Evolutionary conservation across 2,888 invertebrate genomes (phyloP).

Genomic region (Rotaria macrura): DNA sequence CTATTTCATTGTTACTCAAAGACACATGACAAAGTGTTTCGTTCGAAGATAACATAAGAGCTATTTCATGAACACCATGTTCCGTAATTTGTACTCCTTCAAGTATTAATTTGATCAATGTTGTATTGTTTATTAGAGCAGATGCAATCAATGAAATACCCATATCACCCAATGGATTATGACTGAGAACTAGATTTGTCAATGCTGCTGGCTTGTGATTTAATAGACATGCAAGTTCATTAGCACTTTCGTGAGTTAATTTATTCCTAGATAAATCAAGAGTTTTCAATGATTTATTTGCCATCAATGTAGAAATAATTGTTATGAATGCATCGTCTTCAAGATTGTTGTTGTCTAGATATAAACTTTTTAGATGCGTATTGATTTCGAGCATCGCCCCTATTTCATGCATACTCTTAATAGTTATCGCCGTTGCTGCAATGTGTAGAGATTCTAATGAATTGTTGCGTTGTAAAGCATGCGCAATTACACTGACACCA

Average conservation of each 20-base stretch:
- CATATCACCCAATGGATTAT: not conserved
- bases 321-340: not conserved
- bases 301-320: not conserved
- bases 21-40: not conserved
- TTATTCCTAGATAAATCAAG: not conserved
- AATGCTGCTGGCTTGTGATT: not conserved
- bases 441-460: not conserved
- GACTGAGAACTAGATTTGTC: not conserved
- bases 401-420: not conserved
- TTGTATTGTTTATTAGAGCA: not conserved
- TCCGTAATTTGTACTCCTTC: not conserved
- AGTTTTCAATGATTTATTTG: not conserved
- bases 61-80: not conserved
- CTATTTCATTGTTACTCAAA: not conserved
- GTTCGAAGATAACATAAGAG: not conserved
- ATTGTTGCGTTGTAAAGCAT: not conserved
- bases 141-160: not conserved
- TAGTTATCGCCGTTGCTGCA: not conserved
- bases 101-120: not conserved
- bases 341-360: not conserved
- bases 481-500: not conserved
- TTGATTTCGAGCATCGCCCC: not conserved
- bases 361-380: not conserved
- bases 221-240: not conserved
- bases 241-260: not conserved